Base-by-base conservation (phyloP, 2,797 vertebrate genomes). In the Halcyon badia region DNA sequence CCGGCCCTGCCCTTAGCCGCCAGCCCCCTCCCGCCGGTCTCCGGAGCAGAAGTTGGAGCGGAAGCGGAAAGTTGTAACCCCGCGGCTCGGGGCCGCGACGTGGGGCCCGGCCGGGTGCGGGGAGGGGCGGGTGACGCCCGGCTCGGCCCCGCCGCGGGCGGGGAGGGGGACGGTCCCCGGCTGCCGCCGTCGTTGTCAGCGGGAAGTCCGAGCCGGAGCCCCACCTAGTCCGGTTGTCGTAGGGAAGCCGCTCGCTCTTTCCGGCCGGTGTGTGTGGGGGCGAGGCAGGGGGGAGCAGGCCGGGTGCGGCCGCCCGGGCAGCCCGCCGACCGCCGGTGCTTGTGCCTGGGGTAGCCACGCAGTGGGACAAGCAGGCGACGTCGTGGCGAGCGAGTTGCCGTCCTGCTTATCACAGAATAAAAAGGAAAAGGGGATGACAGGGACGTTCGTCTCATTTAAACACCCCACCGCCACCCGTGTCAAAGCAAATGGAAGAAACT, bases 151-250 rank as follows among this genome's bases (percentile, higher is more conserved):
- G 71, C 49, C 39, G 54, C 82, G 75, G 85, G 83, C 85, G 79
- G 76, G n/a, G 80, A 68, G 49, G 65, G 79, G 90, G 61, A 65
- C 58, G 51, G 89, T 77, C 61, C 73, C 66, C 70, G 77, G 66
- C 54, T 28, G 80, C 94, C 71, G 83, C 35, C 69, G 88, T 76
- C 92, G 79, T 68, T 89, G 94, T 94, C 91, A 96, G 95, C 94
- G 95, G 95, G 94, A 95, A 94, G 95, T 90, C 84, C 70, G 73
- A 89, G 87, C 66, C 87, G 68, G 78, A 93, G 97, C 98, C 97
- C 97, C 98, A 98, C 98, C 97, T 98, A 97, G 97, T 97, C 97
- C 94, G 96, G 97, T 93, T 62, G 72, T 65, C 52, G 71, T 73
- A 62, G 89, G 73, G 94, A 54, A 78, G 82, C 94, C 11, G 85